phyloP scores from a whole-genome alignment of 2,888 invertebrate species.

The Teleiodes luculella region DNA sequence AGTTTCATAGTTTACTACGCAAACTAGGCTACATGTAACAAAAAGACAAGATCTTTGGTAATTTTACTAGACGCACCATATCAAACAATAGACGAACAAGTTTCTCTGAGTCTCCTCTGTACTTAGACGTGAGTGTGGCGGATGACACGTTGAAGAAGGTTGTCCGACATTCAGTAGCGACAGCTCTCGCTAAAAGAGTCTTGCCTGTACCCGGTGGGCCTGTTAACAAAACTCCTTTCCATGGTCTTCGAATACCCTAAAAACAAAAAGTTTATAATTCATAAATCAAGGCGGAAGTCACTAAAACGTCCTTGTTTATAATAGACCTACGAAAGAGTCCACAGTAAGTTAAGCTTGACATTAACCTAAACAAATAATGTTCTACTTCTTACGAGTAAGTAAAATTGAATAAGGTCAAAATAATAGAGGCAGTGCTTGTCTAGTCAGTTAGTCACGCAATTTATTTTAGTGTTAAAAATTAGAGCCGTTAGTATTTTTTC shows the following conservation, averaged over 20 bases:
- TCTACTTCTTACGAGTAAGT: background rate
- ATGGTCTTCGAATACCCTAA: slow-evolving; percentile 88
- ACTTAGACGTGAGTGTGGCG: slow-evolving; percentile 91
- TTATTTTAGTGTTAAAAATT: background rate
- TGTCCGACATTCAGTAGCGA: slow-evolving; percentile 92
- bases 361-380: too few species aligned
- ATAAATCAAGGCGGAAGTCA: too few species aligned
- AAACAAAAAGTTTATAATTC: too few species aligned
- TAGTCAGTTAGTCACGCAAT: background rate
- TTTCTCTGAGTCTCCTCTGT: slow-evolving; percentile 94
- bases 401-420: background rate
- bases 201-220: slow-evolving; percentile 88
- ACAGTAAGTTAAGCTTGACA: too few species aligned
- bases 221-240: slow-evolving; percentile 85
- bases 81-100: slow-evolving; percentile 91
- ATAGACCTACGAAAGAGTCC: too few species aligned
- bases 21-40: background rate
- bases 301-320: too few species aligned
- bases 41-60: too few species aligned
- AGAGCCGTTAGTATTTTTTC: too few species aligned
- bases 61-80: too few species aligned
- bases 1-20: too few species aligned
- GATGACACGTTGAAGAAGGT: slow-evolving; percentile 94
- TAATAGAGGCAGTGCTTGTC: too few species aligned
- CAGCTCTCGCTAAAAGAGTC: slow-evolving; percentile 90